Evolutionary conservation across 37 sponge, comb jelly and placozoan species (phyloP), one percentile per base, ranked within the genome.

Genomic region (Axinella damicornis): DNA sequence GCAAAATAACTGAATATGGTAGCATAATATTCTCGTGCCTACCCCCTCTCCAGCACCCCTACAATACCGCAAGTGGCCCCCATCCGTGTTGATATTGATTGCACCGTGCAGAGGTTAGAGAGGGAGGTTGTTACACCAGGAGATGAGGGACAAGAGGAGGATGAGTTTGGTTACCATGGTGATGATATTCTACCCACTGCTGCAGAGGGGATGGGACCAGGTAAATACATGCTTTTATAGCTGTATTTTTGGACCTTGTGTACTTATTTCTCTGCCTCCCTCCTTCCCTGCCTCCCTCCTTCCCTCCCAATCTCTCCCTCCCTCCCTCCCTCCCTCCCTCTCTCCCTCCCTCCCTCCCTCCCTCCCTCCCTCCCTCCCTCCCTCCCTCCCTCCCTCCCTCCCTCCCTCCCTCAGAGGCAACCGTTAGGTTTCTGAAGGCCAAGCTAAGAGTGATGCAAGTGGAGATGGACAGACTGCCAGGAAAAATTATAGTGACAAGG

Each of bases 371-470:
- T 5, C 62, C 5, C 62, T 5, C 62, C 5, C 14, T 28, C 62
- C n/a, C 14, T 28, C 62, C n/a, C 14, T 28, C 62, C n/a, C 14
- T 5, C 62, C n/a, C 14, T 5, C 62, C n/a, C 14, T 5, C 14
- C 5, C 62, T 28, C 62, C n/a, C 14, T 5, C 62, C 4, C 5
- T 5, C 77, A 77, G 78, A 95, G 82, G 96, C 98, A 0, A 74
- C 83, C 30, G 74, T 93, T 31, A 60, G 96, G 27, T 93, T 98
- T 54, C 62, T 98, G 59, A 98, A 98, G 73, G 98, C 99, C 21
- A 99, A 99, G 63, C 77, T 99, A 32, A 71, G 93, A 60, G 99
- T 99, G 46, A 78, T 95, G 88, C 91, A 99, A 60, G 99, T 96
- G 58, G 99, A 99, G 58, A 79, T 99, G 71, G 99, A 99, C 61